Evolutionary conservation across 1,140 invertebrate species (phyloP).

Genomic region (Hycleus cichorii): DNA sequence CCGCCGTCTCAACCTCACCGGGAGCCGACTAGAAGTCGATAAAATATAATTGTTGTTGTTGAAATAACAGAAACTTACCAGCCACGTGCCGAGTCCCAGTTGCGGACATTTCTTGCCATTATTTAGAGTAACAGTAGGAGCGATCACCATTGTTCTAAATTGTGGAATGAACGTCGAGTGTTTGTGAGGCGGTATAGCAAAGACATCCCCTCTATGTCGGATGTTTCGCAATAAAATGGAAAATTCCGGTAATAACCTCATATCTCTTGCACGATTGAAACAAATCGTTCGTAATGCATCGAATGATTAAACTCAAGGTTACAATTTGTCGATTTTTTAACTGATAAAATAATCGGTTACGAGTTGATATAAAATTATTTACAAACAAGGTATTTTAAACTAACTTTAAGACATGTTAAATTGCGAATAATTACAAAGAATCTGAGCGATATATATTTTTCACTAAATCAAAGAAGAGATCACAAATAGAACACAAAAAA

Average conservation of each 20-base stretch:
- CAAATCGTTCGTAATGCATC: too few species aligned
- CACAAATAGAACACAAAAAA: constrained; percentile 15
- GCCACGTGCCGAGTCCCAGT: constrained; percentile 73
- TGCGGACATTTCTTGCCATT: constrained; percentile 59
- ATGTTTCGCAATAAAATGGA: too few species aligned
- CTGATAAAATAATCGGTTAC: too few species aligned
- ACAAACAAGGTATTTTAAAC: too few species aligned
- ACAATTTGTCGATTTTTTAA: too few species aligned
- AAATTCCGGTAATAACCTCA: too few species aligned
- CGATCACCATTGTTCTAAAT: neutral
- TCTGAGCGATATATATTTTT: constrained; percentile 8
- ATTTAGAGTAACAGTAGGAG: constrained; percentile 33
- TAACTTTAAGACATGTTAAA: neutral
- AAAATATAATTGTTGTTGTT: neutral
- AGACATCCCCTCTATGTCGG: too few species aligned
- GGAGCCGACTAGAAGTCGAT: constrained; percentile 45
- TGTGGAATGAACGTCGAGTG: too few species aligned
- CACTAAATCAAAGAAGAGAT: constrained; percentile 13
- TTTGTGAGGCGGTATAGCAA: too few species aligned
- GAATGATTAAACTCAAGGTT: too few species aligned
- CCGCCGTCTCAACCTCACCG: constrained; percentile 51
- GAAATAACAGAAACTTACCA: constrained; percentile 42
- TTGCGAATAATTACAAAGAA: constrained; percentile 6
- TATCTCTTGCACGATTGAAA: too few species aligned
- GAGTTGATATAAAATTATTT: too few species aligned